Evolutionary conservation across 35 echinoderm and acorn worm species (phyloP).

Genomic region (Anneissia japonica): DNA sequence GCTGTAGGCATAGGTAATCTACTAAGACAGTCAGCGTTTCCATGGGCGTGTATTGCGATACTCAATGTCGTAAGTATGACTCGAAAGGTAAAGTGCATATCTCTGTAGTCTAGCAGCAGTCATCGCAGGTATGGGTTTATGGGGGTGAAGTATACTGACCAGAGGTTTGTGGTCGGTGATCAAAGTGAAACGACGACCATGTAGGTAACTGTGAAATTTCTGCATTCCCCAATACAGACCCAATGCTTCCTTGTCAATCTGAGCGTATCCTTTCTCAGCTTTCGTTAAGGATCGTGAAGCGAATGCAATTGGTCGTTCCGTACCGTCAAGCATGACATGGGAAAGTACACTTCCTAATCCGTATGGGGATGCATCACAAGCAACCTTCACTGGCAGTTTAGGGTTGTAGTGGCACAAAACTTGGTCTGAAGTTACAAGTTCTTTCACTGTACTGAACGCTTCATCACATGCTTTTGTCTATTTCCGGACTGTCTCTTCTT

Average conservation of each 20-base stretch:
- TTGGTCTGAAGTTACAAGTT: conserved; percentile 25
- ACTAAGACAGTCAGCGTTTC: background rate
- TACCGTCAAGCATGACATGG: conserved; percentile 21
- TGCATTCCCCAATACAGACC: conserved; percentile 24
- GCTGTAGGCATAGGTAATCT: background rate
- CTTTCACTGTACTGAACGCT: conserved; percentile 37
- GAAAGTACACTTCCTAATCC: conserved; percentile 49
- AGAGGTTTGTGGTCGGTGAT: conserved; percentile 55
- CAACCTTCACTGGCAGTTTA: conserved; percentile 2
- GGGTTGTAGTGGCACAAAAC: conserved; percentile 41
- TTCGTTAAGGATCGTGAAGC: conserved; percentile 14
- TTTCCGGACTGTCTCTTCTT: conserved; percentile 16
- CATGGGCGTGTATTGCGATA: conserved; percentile 8
- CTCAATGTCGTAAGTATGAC: conserved; percentile 12
- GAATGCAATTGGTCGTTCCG: conserved; percentile 38
- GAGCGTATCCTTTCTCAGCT: conserved; percentile 31
- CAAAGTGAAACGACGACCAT: conserved; percentile 26
- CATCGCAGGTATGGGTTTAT: conserved; percentile 31
- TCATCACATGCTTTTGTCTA: conserved; percentile 26
- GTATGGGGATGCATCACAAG: conserved; percentile 49
- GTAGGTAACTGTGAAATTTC: conserved; percentile 46
- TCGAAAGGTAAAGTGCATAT: conserved; percentile 21
- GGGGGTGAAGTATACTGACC: conserved; percentile 21
- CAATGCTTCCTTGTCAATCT: conserved; percentile 51
- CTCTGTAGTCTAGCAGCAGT: conserved; percentile 21